Evolutionary conservation across 2,797 vertebrate genomes (phyloP).

Genomic region (Anguilla pacifica): DNA sequence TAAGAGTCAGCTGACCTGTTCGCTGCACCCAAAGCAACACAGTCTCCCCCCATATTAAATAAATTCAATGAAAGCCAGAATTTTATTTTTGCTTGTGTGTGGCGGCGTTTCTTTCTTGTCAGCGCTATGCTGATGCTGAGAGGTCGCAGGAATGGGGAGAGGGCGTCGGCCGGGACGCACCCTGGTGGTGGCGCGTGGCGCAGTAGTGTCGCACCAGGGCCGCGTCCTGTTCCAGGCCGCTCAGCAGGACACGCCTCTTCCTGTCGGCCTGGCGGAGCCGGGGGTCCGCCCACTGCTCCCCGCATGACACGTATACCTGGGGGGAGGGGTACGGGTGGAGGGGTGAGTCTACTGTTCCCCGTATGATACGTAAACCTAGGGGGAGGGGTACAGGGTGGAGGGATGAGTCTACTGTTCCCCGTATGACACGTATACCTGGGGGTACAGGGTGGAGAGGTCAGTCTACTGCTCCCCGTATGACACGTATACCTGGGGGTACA

Average conservation of each 20-base stretch:
- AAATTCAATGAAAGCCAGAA: no score
- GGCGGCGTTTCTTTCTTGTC: neutral
- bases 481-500: neutral
- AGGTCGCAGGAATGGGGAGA: neutral
- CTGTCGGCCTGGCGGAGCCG: conserved; percentile 42
- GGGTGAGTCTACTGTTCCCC: no score
- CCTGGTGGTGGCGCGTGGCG: conserved; percentile 44
- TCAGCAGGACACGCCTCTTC: conserved; percentile 55
- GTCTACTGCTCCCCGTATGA: no score
- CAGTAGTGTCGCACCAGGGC: conserved; percentile 58
- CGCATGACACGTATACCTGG: conserved; percentile 62
- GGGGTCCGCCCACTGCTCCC: conserved; percentile 59
- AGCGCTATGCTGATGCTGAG: neutral
- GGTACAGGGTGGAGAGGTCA: neutral
- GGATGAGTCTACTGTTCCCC: no score
- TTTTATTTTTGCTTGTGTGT: neutral
- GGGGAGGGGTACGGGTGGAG: neutral
- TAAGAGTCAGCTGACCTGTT: no score
- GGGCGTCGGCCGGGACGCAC: conserved; percentile 42
- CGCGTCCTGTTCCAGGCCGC: conserved; percentile 55
- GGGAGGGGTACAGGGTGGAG: neutral
- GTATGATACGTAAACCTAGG: neutral
- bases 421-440: neutral
- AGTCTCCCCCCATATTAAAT: no score
- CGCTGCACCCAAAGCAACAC: no score